Evolutionary conservation across 2,888 invertebrate species (phyloP).

Genomic region (Pristionchus entomophagus): DNA sequence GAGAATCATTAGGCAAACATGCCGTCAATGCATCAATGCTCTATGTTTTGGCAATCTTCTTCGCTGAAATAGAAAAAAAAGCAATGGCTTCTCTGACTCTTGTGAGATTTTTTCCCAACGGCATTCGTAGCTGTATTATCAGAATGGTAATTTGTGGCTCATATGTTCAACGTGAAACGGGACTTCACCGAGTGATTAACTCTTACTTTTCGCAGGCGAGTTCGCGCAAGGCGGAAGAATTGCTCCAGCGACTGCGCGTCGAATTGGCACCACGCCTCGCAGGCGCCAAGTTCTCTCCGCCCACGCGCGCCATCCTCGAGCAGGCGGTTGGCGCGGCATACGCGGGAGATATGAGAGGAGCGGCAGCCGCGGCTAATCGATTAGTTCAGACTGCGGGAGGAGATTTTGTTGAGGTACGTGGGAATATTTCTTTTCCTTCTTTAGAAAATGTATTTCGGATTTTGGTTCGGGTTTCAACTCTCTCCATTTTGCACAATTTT

Average conservation of each 20-base stretch:
- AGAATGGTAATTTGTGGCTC: too few species aligned
- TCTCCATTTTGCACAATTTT: too few species aligned
- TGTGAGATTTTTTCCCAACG: too few species aligned
- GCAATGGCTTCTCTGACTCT: too few species aligned
- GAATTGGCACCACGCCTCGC: slow-evolving; percentile 34
- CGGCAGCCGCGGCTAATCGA: not conserved
- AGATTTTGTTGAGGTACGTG: slow-evolving; percentile 33
- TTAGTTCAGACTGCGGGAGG: slow-evolving; percentile 37
- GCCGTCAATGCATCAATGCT: too few species aligned
- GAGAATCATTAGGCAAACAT: too few species aligned
- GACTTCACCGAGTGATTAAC: not conserved
- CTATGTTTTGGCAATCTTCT: too few species aligned
- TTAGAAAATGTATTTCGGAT: too few species aligned
- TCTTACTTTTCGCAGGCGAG: not conserved
- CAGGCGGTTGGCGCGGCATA: slow-evolving; percentile 25
- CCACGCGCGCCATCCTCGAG: slow-evolving; percentile 4
- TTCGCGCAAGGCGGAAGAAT: slow-evolving; percentile 34
- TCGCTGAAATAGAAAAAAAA: too few species aligned
- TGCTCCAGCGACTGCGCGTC: not conserved
- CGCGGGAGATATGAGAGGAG: slow-evolving; percentile 33
- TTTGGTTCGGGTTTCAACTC: too few species aligned
- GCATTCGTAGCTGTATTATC: too few species aligned
- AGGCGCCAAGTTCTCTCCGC: not conserved
- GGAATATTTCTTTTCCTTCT: not conserved
- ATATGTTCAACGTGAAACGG: too few species aligned